A percentile compares a stretch with the other conserved stretches of the same genome.
Conservation (phyloP, 2,888 invertebrate species). For the Ochropacha duplaris region DNA sequence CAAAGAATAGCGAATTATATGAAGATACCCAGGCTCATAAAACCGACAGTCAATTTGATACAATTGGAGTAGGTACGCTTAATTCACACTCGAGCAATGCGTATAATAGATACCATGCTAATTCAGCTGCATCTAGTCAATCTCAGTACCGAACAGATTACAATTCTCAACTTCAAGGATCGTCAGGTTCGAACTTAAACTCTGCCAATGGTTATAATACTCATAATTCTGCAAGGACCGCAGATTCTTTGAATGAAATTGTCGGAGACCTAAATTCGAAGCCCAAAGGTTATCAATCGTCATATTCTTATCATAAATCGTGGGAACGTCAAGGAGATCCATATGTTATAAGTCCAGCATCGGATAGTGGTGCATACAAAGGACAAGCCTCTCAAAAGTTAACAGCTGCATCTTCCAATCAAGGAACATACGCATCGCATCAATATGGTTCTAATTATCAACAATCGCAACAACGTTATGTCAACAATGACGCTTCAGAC, state of each 20-base stretch:
- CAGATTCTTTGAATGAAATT: constrained; percentile 25
- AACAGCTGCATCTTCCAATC: constrained; percentile 42
- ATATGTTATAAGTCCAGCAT: constrained; percentile 68
- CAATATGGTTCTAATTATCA: constrained; percentile 50
- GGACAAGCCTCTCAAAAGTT: constrained; percentile 53
- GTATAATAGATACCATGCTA: constrained; percentile 45
- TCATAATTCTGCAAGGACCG: constrained; percentile 16
- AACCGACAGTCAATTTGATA: constrained; percentile 32
- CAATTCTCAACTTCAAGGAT: constrained; percentile 35
- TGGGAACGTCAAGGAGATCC: constrained; percentile 80
- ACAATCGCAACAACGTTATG: constrained; percentile 43
- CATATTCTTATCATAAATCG: constrained; percentile 78
- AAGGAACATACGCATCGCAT: constrained; percentile 43
- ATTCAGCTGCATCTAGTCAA: constrained; percentile 46
- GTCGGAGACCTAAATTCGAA: constrained; percentile 42
- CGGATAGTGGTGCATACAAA: constrained; percentile 34
- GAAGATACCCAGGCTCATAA: constrained; percentile 47
- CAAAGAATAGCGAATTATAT: constrained; percentile 57
- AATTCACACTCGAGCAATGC: constrained; percentile 34
- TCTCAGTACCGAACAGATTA: constrained; percentile 44
- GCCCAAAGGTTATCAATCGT: constrained; percentile 76
- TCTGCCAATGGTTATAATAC: constrained; percentile 17
- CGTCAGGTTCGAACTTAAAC: constrained; percentile 15
- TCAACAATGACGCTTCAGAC: constrained; percentile 30
- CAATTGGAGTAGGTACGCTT: constrained; percentile 35